phyloP scores from a whole-genome alignment of 2,888 invertebrate genomes.

The Philaethria dido region DNA sequence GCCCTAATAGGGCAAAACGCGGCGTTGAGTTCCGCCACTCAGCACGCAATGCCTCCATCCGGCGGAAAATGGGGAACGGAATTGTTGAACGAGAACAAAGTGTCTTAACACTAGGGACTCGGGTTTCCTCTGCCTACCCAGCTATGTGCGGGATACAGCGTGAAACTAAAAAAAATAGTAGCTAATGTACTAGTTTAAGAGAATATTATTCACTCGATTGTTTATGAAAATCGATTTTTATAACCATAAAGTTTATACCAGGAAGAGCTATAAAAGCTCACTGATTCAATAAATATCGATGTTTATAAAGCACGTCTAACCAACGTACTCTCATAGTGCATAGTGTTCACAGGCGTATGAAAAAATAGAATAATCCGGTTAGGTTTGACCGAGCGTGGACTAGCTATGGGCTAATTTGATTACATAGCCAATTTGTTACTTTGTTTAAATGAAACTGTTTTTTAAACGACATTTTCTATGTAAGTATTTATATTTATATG shows the following conservation, averaged over 20 bases:
- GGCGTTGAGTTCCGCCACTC: too few relatives aligned
- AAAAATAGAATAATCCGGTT: constrained; percentile 20
- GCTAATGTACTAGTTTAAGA: not conserved
- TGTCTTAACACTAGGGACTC: not conserved
- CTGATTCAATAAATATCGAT: constrained; percentile 22
- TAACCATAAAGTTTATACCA: constrained; percentile 7
- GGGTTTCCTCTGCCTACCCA: not conserved
- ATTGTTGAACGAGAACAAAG: not conserved
- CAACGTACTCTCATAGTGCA: too few relatives aligned
- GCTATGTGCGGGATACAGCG: too few relatives aligned
- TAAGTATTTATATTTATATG: not conserved
- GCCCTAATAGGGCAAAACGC: too few relatives aligned
- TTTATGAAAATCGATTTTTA: not conserved
- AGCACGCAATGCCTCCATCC: too few relatives aligned
- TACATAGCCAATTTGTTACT: constrained; percentile 14
- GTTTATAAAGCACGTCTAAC: constrained; percentile 21
- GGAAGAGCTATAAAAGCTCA: constrained; percentile 10
- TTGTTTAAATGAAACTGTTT: constrained; percentile 10
- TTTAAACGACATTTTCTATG: not conserved
- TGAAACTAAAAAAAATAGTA: too few relatives aligned
- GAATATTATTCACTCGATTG: not conserved
- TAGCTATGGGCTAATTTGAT: constrained; percentile 9
- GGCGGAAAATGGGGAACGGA: too few relatives aligned
- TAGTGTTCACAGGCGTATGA: constrained; percentile 16
- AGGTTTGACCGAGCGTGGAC: constrained; percentile 19